Percentiles rank a stretch among this genome's conserved stretches.
phyloP scores from a whole-genome alignment of 2,888 invertebrate genomes.

The Hyposoter dolosus region DNA sequence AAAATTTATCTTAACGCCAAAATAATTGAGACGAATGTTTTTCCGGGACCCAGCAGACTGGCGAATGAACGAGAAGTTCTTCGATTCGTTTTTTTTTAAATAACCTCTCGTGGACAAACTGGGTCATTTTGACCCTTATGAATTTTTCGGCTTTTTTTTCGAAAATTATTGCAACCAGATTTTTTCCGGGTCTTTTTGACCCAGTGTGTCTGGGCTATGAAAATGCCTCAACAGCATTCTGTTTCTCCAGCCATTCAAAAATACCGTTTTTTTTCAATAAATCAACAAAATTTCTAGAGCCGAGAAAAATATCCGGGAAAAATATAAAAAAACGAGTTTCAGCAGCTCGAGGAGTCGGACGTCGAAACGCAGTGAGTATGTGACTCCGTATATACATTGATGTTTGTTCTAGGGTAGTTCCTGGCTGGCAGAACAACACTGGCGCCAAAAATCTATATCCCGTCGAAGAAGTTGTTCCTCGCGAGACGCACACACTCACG shows the following conservation, averaged over 20 bases:
- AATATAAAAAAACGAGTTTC: conserved; percentile 57
- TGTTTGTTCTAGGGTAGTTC: background rate
- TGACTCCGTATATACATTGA: conserved; percentile 13
- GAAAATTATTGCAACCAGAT: too few species aligned
- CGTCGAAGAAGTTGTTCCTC: conserved; percentile 60
- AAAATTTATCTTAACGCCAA: conserved; percentile 29
- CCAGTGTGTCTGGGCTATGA: too few species aligned
- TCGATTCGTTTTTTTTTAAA: too few species aligned
- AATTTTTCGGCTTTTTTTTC: too few species aligned
- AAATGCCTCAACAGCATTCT: too few species aligned
- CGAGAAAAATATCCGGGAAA: conserved; percentile 67
- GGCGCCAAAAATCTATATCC: conserved; percentile 67
- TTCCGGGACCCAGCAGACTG: background rate
- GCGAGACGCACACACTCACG: conserved; percentile 45
- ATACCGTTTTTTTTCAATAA: too few species aligned
- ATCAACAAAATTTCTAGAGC: conserved; percentile 3
- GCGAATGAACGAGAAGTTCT: too few species aligned
- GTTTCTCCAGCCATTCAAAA: too few species aligned
- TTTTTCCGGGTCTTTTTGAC: background rate
- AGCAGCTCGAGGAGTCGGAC: background rate
- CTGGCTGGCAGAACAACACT: conserved; percentile 48
- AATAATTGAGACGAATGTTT: conserved; percentile 21
- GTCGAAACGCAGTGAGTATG: conserved; percentile 4
- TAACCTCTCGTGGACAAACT: background rate
- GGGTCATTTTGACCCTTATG: background rate